Percentiles rank a stretch among this genome's conserved stretches.
Evolutionary conservation across 1,140 invertebrate genomes (phyloP).

Genomic region (Eciton burchellii): DNA sequence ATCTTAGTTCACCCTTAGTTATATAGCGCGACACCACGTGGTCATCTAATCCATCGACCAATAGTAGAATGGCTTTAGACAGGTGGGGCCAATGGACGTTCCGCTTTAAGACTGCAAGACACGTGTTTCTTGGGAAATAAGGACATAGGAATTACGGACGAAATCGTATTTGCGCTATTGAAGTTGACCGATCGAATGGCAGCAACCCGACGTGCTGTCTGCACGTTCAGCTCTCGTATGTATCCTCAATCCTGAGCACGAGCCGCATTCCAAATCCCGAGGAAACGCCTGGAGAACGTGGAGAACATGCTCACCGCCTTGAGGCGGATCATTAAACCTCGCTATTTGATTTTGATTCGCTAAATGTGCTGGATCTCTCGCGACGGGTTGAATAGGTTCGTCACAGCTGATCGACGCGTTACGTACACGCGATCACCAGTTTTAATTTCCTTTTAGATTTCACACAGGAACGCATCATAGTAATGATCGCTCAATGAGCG

Average conservation of each 20-base stretch:
- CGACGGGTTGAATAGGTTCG: neutral
- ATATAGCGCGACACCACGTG: constrained; percentile 84
- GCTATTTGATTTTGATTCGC: neutral
- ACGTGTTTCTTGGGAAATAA: constrained; percentile 80
- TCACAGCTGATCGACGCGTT: neutral
- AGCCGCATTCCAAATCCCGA: neutral
- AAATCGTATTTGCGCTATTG: constrained; percentile 75
- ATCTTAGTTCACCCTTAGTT: constrained; percentile 82
- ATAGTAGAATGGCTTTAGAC: constrained; percentile 73
- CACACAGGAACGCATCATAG: neutral
- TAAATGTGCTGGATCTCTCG: neutral
- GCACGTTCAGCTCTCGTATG: neutral
- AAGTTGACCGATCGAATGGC: constrained; percentile 71
- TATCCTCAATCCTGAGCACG: constrained; percentile 1
- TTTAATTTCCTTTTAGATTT: neutral
- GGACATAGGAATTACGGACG: constrained; percentile 74
- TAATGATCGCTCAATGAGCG: neutral
- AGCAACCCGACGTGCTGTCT: constrained; percentile 5
- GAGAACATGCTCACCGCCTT: no score
- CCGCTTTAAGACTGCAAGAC: constrained; percentile 75
- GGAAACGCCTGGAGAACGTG: no score
- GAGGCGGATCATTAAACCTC: neutral
- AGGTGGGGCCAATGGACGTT: constrained; percentile 75
- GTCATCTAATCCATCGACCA: constrained; percentile 83
- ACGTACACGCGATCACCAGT: neutral